Conservation (phyloP, 2,113 vertebrate genomes). For the Tragulus kanchil region DNA sequence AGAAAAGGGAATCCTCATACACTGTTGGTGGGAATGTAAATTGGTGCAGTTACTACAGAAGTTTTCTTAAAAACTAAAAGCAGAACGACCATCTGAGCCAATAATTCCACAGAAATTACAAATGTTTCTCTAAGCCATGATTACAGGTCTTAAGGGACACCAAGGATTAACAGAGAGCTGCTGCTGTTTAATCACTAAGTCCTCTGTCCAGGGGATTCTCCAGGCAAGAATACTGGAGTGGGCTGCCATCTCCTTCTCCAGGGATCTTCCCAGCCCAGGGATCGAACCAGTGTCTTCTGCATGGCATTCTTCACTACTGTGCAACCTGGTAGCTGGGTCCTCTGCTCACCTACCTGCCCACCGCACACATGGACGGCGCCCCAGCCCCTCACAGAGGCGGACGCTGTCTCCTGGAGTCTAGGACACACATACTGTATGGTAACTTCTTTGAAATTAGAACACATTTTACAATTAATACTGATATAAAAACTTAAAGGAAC, state of each 20-base stretch:
- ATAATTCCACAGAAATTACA: neutral
- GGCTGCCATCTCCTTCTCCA: neutral
- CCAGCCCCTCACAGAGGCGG: neutral
- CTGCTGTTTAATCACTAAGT: neutral
- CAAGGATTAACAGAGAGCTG: neutral
- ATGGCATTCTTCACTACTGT: neutral
- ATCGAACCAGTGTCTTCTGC: neutral
- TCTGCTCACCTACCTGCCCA: too few species aligned
- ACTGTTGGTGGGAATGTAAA: neutral
- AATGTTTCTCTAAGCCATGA: neutral
- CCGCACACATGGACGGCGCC: fast-evolving
- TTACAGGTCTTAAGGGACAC: neutral
- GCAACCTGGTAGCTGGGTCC: neutral
- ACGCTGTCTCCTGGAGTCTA: neutral
- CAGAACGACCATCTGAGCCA: neutral
- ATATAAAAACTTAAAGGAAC: neutral
- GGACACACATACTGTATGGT: neutral
- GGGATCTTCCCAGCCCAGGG: neutral
- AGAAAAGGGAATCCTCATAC: neutral
- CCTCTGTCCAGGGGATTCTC: neutral
- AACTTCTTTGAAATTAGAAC: neutral
- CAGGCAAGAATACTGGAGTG: neutral
- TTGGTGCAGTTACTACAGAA: neutral
- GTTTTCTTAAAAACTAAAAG: neutral
- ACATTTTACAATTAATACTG: neutral